Conservation (phyloP, 2,113 vertebrate species). For the Caranx melampygus region DNA sequence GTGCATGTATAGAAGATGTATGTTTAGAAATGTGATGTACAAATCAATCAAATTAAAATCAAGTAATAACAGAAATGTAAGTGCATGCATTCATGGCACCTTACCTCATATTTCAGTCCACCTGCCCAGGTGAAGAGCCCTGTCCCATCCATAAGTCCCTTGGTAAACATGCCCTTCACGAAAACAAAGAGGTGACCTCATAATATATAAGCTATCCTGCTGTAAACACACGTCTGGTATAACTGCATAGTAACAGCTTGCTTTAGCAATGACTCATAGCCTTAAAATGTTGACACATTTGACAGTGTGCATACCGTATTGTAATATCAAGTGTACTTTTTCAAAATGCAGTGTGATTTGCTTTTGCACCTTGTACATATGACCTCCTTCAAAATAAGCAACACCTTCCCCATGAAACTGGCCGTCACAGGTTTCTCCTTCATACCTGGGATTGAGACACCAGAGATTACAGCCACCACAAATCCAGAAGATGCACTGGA, state of each 20-base stretch:
- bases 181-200: conserved; percentile 23
- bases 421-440: conserved; percentile 83
- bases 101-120: conserved; percentile 92
- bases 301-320: neutral
- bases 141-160: conserved; percentile 89
- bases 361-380: conserved; percentile 81
- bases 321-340: neutral
- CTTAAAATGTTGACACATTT: too few species aligned
- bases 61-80: neutral
- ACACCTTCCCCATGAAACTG: conserved; percentile 87
- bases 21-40: neutral
- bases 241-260: too few species aligned
- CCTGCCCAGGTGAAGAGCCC: conserved; percentile 87
- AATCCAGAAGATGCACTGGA: neutral
- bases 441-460: conserved; percentile 80
- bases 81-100: too few species aligned
- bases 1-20: neutral
- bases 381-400: conserved; percentile 87
- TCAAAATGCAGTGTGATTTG: neutral
- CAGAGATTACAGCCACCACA: neutral
- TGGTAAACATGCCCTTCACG: conserved; percentile 89
- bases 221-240: neutral
- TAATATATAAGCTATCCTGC: too few species aligned
- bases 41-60: neutral
- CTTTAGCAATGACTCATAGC: neutral